Evolutionary conservation across 1,140 invertebrate species (phyloP), one percentile per base, ranked within the genome.

Genomic region (Dendrolimus punctatus): DNA sequence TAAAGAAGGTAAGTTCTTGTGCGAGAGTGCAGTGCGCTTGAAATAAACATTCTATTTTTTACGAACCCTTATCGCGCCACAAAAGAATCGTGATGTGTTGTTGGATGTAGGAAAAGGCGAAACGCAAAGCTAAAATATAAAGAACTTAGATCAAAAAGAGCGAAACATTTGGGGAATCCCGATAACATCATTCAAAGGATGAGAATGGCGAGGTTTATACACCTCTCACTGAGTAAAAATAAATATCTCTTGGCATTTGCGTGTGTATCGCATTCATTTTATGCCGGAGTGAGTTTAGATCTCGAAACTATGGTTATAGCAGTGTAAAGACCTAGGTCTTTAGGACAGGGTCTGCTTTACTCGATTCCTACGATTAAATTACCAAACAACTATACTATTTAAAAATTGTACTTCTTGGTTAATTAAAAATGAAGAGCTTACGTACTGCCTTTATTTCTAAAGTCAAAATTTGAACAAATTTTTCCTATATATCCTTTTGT

Each of bases 131-230:
- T 3, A 66, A 73, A 79, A 77, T 76, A 73, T 75, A 73, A 76
- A 69, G 70, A 75, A 72, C 76, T 76, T 78, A 71, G 71, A 82
- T 78, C 75, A 72, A 71, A 73, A 78, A 76, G 74, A 78, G 75
- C 70, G 71, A 75, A 82, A 80, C 67, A 78, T 82, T 81, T 71
- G 71, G 66, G 66, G 77, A 78, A 78, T 76, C 64, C 68, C 66
- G 78, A 80, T 80, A 80, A 73, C 70, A 76, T 76, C 74, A 77
- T 76, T 79, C 76, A 79, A 81, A 77, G 66, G 73, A 77, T 74
- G 74, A 76, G 65, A 73, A 73, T 78, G 62, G 68, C 66, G 66
- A 69, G 73, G 64, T 73, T 78, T 73, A 68, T 78, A 73, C 69
- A 71, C 68, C 71, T 78, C 76, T 73, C 68, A 78, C 65, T 63